Evolutionary conservation across 2,797 vertebrate species (phyloP).

Genomic region (Sardinella longiceps): DNA sequence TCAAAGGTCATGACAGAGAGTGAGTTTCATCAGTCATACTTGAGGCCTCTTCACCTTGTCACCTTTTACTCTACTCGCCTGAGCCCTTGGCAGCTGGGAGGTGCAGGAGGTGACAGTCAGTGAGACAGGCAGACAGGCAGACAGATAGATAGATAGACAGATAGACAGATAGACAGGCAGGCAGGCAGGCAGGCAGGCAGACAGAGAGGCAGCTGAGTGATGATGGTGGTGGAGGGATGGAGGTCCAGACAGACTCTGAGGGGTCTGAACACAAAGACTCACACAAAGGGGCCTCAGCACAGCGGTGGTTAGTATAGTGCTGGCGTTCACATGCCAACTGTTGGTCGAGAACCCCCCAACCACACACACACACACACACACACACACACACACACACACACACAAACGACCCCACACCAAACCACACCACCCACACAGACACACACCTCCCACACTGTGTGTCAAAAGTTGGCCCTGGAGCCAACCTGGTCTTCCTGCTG

Average conservation of each 20-base stretch:
- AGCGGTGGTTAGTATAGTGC: constrained; percentile 47
- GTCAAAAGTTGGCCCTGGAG: constrained; percentile 57
- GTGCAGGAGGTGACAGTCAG: not conserved
- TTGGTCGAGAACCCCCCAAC: constrained; percentile 55
- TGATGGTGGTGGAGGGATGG: not conserved
- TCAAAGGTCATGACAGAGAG: not conserved
- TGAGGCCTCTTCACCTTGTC: not conserved
- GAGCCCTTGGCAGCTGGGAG: not conserved
- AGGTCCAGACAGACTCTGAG: not conserved
- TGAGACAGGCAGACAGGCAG: not conserved
- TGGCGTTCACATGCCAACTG: constrained; percentile 76
- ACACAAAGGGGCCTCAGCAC: constrained; percentile 6
- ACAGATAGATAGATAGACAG: no score
- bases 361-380: constrained; percentile 14
- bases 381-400: constrained; percentile 19
- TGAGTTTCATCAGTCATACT: not conserved
- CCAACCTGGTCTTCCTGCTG: constrained; percentile 52
- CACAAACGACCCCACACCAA: no score
- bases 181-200: not conserved
- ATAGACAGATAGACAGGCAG: not conserved
- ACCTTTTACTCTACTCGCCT: not conserved
- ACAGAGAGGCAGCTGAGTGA: not conserved
- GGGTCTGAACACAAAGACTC: not conserved
- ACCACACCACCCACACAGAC: constrained; percentile 23
- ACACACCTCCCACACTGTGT: not conserved